Conservation (phyloP, 2,888 invertebrate species). For the Drosophila sordidapex region DNA sequence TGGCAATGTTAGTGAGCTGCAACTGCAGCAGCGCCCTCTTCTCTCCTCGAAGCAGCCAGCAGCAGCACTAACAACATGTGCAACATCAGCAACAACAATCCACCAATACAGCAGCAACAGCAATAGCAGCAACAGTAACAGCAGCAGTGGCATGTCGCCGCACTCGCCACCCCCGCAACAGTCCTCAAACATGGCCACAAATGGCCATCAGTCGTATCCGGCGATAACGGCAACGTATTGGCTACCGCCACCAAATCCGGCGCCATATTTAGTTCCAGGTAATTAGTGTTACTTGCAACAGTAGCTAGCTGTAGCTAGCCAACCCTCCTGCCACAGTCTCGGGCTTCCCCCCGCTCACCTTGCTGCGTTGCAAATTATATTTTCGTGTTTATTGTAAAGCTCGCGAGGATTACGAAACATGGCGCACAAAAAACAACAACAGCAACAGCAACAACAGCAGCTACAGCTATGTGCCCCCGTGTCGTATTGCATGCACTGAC, state of each 20-base stretch:
- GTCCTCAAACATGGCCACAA: slow-evolving; percentile 75
- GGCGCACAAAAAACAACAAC: slow-evolving; percentile 17
- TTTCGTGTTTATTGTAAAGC: slow-evolving; percentile 78
- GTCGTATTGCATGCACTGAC: slow-evolving; percentile 29
- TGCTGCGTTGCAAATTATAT: slow-evolving; percentile 73
- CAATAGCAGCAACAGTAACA: slow-evolving; percentile 38
- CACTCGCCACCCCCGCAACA: slow-evolving; percentile 59
- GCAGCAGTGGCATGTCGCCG: slow-evolving; percentile 51
- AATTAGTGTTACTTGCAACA: slow-evolving; percentile 83
- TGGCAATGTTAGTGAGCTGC: slow-evolving; percentile 73
- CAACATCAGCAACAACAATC: slow-evolving; percentile 44
- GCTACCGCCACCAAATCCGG: slow-evolving; percentile 92
- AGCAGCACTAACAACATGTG: slow-evolving; percentile 48
- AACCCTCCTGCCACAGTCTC: neutral
- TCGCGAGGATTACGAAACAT: slow-evolving; percentile 69
- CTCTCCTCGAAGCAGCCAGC: slow-evolving; percentile 49
- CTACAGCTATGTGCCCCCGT: slow-evolving; percentile 19
- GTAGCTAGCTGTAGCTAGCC: slow-evolving; percentile 14
- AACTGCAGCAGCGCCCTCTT: slow-evolving; percentile 46
- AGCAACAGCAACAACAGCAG: slow-evolving; percentile 10
- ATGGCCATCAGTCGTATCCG: slow-evolving; percentile 87
- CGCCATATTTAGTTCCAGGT: slow-evolving; percentile 94
- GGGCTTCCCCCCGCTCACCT: slow-evolving; percentile 32
- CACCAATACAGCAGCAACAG: slow-evolving; percentile 36
- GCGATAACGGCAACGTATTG: slow-evolving; percentile 93